Base-by-base conservation (phyloP, 2,888 invertebrate species). In the Tachina grossa region DNA sequence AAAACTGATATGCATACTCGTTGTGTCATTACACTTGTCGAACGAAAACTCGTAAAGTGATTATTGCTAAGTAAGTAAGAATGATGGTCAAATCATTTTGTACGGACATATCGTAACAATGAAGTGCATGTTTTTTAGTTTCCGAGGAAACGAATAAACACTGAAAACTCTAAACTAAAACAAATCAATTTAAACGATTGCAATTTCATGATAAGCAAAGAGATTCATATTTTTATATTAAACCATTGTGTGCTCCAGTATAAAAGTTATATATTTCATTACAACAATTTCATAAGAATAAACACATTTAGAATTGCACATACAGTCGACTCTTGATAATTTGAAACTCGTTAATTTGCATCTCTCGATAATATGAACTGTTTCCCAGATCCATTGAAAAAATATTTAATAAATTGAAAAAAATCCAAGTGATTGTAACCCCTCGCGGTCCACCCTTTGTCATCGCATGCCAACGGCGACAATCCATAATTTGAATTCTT, bases 1-100 rank as follows among this genome's bases (percentile, higher is more conserved):
- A 85, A 85, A 83, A 85, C 74, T 85, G 79, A 80, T 83, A 85
- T 85, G 85, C 76, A 66, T 16, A 31, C 31, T 31, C 31, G 31
- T 31, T 65, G 85, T 85, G 85, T 85, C 83, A 85, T 85, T 85
- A 85, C 85, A 85, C 85, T 85, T 85, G 83, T 85, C 85, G 79
- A 79, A 85, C 85, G 79, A 79, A 85, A 76, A 85, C 83, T 83
- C 76, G 1, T 72, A 83, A 83, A 85, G 83, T 80, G 85, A 85
- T 83, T 85, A 83, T 76, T 66, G 76, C 72, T 71, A 83, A 83
- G 77, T 72, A 83, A 79, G 72, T 72, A 83, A 79, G 72, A 85
- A 85, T 83, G 76, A 85, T 79, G 74, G 69, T 14, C 63, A 68
- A 76, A 61, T 65, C 75, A 83, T 61, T 59, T 31, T 71, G 49